Evolutionary conservation across 2,797 vertebrate genomes (phyloP).

Genomic region (Apogon hyalosoma): DNA sequence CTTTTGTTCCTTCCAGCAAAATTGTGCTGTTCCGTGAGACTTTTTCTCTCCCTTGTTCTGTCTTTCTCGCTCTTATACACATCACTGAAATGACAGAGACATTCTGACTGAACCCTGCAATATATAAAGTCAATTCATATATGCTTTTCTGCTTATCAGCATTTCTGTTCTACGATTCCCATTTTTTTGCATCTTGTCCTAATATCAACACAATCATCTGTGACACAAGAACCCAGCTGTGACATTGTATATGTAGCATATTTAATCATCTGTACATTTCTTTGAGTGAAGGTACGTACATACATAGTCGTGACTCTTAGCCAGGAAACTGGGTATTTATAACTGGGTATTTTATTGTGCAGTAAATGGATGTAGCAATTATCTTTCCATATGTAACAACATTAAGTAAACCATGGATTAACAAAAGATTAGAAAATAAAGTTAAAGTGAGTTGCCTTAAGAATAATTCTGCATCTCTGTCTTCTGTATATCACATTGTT

Average conservation of each 20-base stretch:
- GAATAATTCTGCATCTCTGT: no score
- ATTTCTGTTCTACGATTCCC: constrained; percentile 12
- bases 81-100: constrained; percentile 34
- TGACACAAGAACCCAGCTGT: constrained; percentile 3
- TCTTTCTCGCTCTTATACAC: constrained; percentile 13
- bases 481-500: neutral
- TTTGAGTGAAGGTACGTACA: neutral
- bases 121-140: constrained; percentile 30
- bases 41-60: neutral
- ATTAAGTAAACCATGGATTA: neutral
- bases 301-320: neutral
- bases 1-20: constrained; percentile 57
- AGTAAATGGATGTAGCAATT: neutral
- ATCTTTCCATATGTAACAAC: neutral
- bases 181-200: constrained; percentile 16
- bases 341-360: neutral
- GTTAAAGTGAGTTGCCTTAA: neutral
- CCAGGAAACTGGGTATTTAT: neutral
- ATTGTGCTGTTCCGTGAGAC: constrained; percentile 27
- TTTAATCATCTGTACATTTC: neutral
- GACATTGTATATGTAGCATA: neutral
- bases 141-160: constrained; percentile 28
- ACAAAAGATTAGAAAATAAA: neutral
- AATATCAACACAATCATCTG: constrained; percentile 33
- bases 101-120: constrained; percentile 30